A percentile compares a stretch with the other conserved stretches of the same genome.
Conservation (phyloP, 2,113 vertebrate species). For the Isichthys henryi region DNA sequence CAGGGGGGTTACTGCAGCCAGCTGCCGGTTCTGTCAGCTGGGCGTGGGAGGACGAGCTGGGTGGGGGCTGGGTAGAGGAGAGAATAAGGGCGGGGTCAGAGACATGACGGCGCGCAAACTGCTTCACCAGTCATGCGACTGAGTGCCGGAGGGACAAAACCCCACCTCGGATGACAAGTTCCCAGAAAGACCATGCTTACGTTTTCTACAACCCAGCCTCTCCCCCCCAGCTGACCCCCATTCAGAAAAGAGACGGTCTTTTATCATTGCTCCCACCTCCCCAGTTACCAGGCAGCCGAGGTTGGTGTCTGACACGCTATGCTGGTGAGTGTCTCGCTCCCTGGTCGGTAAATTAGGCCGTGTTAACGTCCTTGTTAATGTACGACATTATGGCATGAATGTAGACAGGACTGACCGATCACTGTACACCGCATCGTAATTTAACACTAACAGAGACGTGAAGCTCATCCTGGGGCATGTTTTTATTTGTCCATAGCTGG, state of each 20-base stretch:
- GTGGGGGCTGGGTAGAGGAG: background rate
- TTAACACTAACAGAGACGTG: background rate
- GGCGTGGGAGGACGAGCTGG: background rate
- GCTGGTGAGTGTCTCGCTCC: background rate
- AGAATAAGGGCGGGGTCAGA: background rate
- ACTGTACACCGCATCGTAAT: no score
- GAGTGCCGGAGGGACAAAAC: slow-evolving; percentile 43
- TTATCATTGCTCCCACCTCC: background rate
- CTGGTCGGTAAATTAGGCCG: background rate
- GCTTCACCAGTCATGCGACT: slow-evolving; percentile 41
- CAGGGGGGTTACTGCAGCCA: background rate
- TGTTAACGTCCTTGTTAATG: background rate
- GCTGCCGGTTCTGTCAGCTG: background rate
- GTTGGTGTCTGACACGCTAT: background rate
- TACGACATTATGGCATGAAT: background rate
- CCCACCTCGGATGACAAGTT: slow-evolving; percentile 23
- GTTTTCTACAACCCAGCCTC: background rate
- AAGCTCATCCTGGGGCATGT: no score
- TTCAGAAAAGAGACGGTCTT: background rate
- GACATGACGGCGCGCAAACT: background rate
- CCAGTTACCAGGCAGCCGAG: background rate
- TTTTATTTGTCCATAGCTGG: no score
- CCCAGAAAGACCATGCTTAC: background rate
- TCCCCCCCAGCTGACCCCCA: background rate
- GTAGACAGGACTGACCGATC: background rate